phyloP scores from a whole-genome alignment of 2,888 invertebrate species.

The Andrena dorsata region DNA sequence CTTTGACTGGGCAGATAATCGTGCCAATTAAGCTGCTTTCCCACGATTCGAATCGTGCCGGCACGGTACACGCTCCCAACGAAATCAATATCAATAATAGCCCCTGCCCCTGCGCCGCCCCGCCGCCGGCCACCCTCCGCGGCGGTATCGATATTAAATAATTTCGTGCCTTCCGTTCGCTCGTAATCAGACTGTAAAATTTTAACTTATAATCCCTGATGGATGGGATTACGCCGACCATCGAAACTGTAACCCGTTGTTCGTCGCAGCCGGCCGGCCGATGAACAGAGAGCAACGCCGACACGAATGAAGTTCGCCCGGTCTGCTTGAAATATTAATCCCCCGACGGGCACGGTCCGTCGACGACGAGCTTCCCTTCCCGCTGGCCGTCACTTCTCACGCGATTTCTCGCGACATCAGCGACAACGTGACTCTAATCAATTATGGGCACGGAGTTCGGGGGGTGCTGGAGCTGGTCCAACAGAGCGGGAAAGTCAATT shows the following conservation, averaged over 20 bases:
- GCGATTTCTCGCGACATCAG: background rate
- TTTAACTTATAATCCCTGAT: conserved; percentile 54
- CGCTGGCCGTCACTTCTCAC: background rate
- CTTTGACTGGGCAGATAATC: conserved; percentile 71
- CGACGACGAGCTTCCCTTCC: background rate
- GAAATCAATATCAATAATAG: conserved; percentile 67
- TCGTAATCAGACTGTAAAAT: conserved; percentile 58
- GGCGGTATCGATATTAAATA: conserved; percentile 56
- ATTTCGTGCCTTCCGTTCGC: conserved; percentile 36
- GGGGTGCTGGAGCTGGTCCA: no score
- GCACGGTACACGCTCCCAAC: conserved; percentile 37
- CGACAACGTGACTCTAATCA: background rate
- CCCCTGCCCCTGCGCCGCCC: background rate
- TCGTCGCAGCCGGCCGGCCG: conserved; percentile 5
- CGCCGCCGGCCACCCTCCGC: background rate
- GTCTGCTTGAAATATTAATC: conserved; percentile 31
- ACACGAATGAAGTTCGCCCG: conserved; percentile 5
- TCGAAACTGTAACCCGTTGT: conserved; percentile 35
- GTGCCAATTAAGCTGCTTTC: conserved; percentile 71
- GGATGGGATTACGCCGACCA: conserved; percentile 31
- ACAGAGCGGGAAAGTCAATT: no score
- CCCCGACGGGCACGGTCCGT: background rate
- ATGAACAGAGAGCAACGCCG: background rate
- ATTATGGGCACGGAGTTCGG: background rate
- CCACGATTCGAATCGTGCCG: conserved; percentile 58